Evolutionary conservation across 1,140 invertebrate genomes (phyloP), one percentile per base, ranked within the genome.

Genomic region (Prorops nasuta): DNA sequence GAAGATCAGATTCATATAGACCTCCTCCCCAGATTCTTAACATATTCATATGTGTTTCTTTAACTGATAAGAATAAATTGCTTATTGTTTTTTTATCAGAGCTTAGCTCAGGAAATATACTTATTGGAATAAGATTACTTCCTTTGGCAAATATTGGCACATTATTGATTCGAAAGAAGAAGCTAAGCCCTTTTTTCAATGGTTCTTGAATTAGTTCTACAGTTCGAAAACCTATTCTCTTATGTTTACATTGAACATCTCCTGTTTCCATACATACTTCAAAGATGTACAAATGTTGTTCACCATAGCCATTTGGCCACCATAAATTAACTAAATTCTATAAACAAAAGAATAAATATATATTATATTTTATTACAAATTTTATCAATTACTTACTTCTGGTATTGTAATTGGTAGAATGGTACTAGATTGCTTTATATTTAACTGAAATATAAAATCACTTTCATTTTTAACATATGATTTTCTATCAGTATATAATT

Each of bases 21-120:
- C 97, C 97, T 28, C 97, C 97, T 16, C 97, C 97, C 97, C 97
- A 99, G 1, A 99, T 90, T 14, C 97, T 79, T 1, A 99, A 71
- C 84, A 94, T 92, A 67, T 97, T 96, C 88, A 96, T 95, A 64
- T 98, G 83, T 0, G 88, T 85, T 28, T 89, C 83, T 54, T 83
- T 84, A 1, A 87, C 86, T 0, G 91, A 87, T 20, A 74, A 56
- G 2, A 99, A 65, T 1, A 98, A 73, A 44, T 83, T 67, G 54
- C 68, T 63, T 44, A 83, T 68, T 36, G 63, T 78, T 14, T 66
- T 53, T 36, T 64, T 58, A 31, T 83, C 66, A 3, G 81, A 81
- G 2, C 86, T 80, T 20, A 78, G 59, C 76, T 96, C 94, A 1
- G 92, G 93, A 39, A 98, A 84, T 51, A 94, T 84, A 71, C 92